Conservation (phyloP, 2,113 vertebrate species). For the Hemicordylus capensis region DNA sequence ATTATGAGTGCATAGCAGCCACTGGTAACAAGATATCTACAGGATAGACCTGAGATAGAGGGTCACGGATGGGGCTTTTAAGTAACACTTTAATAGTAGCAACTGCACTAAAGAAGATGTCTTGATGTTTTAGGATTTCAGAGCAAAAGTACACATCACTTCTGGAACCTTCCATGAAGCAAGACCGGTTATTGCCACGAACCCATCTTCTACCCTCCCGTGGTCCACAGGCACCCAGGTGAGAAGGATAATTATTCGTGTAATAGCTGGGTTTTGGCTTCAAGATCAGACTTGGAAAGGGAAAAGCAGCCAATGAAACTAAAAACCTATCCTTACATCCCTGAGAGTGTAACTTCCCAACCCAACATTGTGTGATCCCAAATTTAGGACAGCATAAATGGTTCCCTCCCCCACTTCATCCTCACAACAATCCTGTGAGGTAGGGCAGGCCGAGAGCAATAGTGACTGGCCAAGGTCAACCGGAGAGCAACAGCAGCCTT, state of each 20-base stretch:
- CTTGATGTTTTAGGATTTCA: constrained; percentile 63
- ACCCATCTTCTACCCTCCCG: background rate
- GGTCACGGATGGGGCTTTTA: too few species aligned
- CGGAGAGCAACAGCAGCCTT: background rate
- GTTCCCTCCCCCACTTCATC: too few species aligned
- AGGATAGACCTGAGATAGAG: background rate
- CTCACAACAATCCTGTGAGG: too few species aligned
- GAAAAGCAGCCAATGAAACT: background rate
- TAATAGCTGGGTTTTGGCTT: rapidly evolving
- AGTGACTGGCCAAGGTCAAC: background rate
- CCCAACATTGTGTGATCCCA: too few species aligned
- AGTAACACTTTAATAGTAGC: background rate
- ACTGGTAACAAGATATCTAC: background rate
- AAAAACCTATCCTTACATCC: background rate
- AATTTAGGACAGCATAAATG: too few species aligned
- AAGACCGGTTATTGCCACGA: background rate
- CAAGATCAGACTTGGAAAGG: background rate
- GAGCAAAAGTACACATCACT: constrained; percentile 55
- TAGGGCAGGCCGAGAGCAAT: too few species aligned
- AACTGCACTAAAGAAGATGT: background rate
- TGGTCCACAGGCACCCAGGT: constrained; percentile 42
- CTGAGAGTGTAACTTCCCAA: too few species aligned
- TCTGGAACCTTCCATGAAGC: background rate
- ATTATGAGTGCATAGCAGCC: background rate
- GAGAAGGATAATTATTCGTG: constrained; percentile 37